Evolutionary conservation across 2,797 vertebrate species (phyloP).

Genomic region (Sebastes minor): DNA sequence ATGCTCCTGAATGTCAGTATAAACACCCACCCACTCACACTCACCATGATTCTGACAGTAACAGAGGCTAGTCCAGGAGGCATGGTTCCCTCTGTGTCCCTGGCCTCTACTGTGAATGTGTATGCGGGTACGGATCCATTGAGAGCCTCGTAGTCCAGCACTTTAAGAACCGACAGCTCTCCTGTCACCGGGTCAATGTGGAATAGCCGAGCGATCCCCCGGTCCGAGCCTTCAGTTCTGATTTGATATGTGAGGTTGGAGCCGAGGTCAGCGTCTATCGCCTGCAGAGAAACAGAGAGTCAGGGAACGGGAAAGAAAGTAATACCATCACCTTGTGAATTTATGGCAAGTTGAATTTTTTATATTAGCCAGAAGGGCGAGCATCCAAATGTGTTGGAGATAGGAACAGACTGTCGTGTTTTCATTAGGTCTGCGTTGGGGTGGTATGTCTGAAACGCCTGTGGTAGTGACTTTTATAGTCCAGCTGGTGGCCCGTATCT

Average conservation of each 20-base stretch:
- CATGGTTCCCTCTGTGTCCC: constrained; percentile 89
- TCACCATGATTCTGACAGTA: constrained; percentile 89
- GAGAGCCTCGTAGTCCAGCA: constrained; percentile 92
- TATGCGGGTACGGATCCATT: constrained; percentile 81
- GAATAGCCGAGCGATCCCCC: constrained; percentile 82
- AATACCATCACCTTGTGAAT: constrained; percentile 10
- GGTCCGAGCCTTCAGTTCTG: constrained; percentile 70
- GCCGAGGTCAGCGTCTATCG: constrained; percentile 89
- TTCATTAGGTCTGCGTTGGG: constrained; percentile 23
- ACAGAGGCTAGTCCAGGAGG: constrained; percentile 93
- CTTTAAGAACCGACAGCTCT: constrained; percentile 84
- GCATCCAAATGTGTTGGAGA: not conserved
- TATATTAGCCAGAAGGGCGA: constrained; percentile 27
- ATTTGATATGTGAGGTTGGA: constrained; percentile 92
- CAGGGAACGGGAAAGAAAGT: not conserved
- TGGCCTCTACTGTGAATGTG: constrained; percentile 91
- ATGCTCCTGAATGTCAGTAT: not conserved
- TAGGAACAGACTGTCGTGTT: not conserved
- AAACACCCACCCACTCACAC: constrained; percentile 28
- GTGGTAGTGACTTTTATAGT: constrained; percentile 30
- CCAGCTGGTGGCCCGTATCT: constrained; percentile 8
- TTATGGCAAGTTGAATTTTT: constrained; percentile 30
- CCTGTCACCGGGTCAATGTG: constrained; percentile 86
- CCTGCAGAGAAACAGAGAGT: constrained; percentile 74
- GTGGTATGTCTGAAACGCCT: constrained; percentile 7